Base-by-base conservation (phyloP, 2,888 invertebrate species). In the Itoplectis maculator region DNA sequence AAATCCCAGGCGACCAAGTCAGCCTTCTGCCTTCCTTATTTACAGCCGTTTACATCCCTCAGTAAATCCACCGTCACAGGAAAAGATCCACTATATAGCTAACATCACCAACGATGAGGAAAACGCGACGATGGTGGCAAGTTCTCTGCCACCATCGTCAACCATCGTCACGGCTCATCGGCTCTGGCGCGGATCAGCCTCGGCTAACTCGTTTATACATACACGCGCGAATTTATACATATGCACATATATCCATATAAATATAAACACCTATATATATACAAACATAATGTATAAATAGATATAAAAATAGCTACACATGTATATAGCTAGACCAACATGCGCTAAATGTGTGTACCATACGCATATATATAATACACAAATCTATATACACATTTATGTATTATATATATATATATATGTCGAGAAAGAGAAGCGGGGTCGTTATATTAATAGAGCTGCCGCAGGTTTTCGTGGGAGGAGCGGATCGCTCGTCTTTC, bases 401-500 rank as follows among this genome's bases (percentile, higher is more conserved):
- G 23, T 47, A 2, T n/a, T 65, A 68, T n/a, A 35, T 63, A 45
- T 40, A 45, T 68, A 51, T 5, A 29, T 29, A 29, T 29, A 63
- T 66, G 13, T 13, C 9, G 56, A 82, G 75, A 69, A 65, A 56
- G 81, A 79, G 76, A 78, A 69, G 66, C 68, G 81, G 84, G 70
- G 84, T 79, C 84, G 83, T 78, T 83, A 84, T 89, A 89, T 90
- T 88, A 86, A 86, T 89, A 88, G 87, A 81, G 65, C 68, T 74
- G 72, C 49, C 59, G 82, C 84, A 86, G 87, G 84, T 88, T 90
- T 88, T 89, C 88, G 88, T 87, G 87, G 86, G 86, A 82, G 82
- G 84, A 81, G 86, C 75, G 83, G 82, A 82, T 76, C 59, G 82
- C 66, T 79, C 79, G 42, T 75, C 78, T 79, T 72, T 72, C 56